Base-by-base conservation (phyloP, 2,888 invertebrate genomes). In the Synanthedon tipuliformis region DNA sequence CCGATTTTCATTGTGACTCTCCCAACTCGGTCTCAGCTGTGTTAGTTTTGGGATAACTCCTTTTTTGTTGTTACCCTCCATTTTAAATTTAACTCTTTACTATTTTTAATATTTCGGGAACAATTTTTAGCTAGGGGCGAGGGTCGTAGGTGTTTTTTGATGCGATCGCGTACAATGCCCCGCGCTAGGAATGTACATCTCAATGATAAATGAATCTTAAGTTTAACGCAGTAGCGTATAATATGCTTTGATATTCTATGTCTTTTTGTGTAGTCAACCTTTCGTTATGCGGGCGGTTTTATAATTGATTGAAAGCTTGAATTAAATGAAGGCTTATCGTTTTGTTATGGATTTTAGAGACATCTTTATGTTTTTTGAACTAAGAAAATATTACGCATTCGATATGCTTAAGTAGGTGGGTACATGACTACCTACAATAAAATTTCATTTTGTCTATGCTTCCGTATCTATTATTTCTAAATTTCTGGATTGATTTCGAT, bases 51-150 rank as follows among this genome's bases (percentile, higher is more conserved):
- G 78, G 83, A 82, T 86, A 83, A 84, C 64, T 66, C 71, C 68
- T 68, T 76, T 78, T 73, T 66, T 73, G 68, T 69, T 60, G 62
- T 65, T 72, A 76, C 80, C 81, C 82, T 78, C 72, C 73, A 66
- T 80, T 84, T 86, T 81, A 86, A 82, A 80, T 86, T 86, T 83
- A 87, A 86, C 86, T 85, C 86, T 85, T 86, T 86, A 81, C 82
- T 83, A 81, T 86, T 87, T 45, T 86, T 84, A 87, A 86, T 86
- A 86, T 83, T 85, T 84, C 73, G 79, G 76, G 78, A 78, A 79
- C 73, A 70, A 73, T 79, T 78, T 81, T 78, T 75, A 72, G 72
- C 66, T 75, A 76, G 54, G 82, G 82, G 81, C 68, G 82, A 81
- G 84, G 82, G 80, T 61, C 63, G 71, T 69, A 68, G 69, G 72